These are phyloP conservation scores for Malurus alboscapulatus DNA, from an alignment of 2,113 vertebrate species.

Conservation along the genomic window DNA sequence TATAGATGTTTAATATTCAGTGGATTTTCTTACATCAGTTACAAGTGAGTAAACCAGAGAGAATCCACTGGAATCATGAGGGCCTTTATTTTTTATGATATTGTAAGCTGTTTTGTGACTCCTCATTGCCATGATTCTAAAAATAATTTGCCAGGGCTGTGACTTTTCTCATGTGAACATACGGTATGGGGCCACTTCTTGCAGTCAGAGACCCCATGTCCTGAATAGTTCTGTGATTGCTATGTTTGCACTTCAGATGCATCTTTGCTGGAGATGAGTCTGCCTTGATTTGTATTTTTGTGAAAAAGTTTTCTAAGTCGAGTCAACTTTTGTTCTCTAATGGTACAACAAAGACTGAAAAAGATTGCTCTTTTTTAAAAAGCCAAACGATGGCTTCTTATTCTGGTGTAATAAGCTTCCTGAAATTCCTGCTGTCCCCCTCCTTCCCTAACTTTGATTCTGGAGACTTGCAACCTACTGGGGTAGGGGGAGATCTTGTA, in stretches of 20 bases:
- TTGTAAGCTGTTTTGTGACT: background rate
- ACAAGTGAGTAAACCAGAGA: background rate
- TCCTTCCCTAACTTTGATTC: background rate
- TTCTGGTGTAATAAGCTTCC: background rate
- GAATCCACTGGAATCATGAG: background rate
- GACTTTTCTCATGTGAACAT: background rate
- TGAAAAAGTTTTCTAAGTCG: background rate
- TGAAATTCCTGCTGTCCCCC: too few relatives aligned
- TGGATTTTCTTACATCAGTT: background rate
- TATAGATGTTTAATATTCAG: background rate
- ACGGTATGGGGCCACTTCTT: accelerated
- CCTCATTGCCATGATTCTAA: background rate
- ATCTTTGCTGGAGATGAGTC: background rate
- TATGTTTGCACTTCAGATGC: accelerated
- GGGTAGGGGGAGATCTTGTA: accelerated
- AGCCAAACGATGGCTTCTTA: background rate
- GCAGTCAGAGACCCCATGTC: accelerated
- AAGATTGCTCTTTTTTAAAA: accelerated
- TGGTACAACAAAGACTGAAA: background rate
- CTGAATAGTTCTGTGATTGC: background rate
- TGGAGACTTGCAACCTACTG: background rate
- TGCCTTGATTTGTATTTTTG: accelerated
- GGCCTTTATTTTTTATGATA: background rate
- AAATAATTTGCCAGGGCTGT: background rate
- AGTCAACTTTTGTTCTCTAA: background rate